Evolutionary conservation across 2,797 vertebrate species (phyloP).

Genomic region (Clarias pachynema): DNA sequence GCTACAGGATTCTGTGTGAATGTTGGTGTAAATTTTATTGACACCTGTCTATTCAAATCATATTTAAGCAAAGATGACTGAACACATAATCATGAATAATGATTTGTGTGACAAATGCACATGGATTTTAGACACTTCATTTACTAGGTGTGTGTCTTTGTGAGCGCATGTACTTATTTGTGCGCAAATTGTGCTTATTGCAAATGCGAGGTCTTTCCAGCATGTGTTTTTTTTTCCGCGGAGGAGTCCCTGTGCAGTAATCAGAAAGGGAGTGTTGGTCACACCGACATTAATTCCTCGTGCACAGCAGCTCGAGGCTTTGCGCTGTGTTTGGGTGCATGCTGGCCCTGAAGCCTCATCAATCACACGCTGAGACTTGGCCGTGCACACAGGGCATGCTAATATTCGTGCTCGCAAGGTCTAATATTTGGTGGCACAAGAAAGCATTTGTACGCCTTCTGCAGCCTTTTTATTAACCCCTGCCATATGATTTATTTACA

Average conservation of each 20-base stretch:
- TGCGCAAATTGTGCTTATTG: background rate
- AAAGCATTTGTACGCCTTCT: conserved; percentile 75
- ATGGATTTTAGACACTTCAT: background rate
- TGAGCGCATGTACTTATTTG: background rate
- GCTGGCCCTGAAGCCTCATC: conserved; percentile 29
- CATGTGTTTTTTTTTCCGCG: background rate
- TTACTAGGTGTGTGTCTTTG: background rate
- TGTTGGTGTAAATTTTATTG: background rate
- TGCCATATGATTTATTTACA: conserved; percentile 71
- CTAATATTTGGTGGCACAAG: conserved; percentile 76
- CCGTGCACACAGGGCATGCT: conserved; percentile 3
- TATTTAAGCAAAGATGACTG: background rate
- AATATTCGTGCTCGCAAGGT: conserved; percentile 64
- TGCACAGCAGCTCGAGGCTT: background rate
- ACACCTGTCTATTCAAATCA: background rate
- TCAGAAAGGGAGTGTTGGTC: background rate
- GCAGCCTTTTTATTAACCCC: conserved; percentile 75
- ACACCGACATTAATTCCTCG: background rate
- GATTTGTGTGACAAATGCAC: background rate
- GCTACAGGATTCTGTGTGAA: background rate
- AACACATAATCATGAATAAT: background rate
- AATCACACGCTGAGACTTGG: conserved; percentile 24
- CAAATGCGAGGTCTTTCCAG: no score
- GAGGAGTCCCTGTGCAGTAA: background rate
- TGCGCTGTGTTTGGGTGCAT: background rate